These are phyloP conservation scores for Turritopsis dohrnii DNA, from an alignment of 30 jellyfish, hydroid and myxozoan genomes.

Conservation along the genomic window DNA sequence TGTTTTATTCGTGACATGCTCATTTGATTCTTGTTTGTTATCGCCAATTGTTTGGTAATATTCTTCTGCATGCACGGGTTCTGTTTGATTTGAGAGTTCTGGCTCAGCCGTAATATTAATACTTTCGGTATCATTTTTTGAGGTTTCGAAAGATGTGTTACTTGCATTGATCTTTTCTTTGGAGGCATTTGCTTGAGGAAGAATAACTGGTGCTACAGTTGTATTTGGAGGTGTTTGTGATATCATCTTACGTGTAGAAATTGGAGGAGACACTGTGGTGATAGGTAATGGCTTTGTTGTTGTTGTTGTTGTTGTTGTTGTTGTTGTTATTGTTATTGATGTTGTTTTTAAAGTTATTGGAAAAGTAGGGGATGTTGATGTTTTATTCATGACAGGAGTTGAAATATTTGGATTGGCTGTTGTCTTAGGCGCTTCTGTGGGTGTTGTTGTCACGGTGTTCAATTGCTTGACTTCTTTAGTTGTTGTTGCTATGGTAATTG, in stretches of 20 bases:
- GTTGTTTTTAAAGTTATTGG: conserved; percentile 23
- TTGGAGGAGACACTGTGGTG: conserved; percentile 18
- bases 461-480: not conserved
- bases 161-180: conserved; percentile 10
- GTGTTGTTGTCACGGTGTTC: not conserved
- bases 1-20: not conserved
- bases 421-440: not conserved
- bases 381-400: not conserved
- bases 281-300: not conserved
- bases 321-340: not conserved
- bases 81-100: not conserved
- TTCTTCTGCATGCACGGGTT: not conserved
- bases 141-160: not conserved
- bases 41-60: not conserved
- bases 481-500: not conserved
- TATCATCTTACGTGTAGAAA: not conserved
- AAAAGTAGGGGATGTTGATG: not conserved
- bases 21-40: not conserved
- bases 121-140: not conserved
- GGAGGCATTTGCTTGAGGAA: not conserved
- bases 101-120: not conserved
- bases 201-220: not conserved
- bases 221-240: not conserved
- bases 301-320: conserved; percentile 4
- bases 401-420: not conserved